A percentile compares a stretch with the other conserved stretches of the same genome.
Conservation (phyloP, 2,797 vertebrate genomes). For the Malurus leucopterus region DNA sequence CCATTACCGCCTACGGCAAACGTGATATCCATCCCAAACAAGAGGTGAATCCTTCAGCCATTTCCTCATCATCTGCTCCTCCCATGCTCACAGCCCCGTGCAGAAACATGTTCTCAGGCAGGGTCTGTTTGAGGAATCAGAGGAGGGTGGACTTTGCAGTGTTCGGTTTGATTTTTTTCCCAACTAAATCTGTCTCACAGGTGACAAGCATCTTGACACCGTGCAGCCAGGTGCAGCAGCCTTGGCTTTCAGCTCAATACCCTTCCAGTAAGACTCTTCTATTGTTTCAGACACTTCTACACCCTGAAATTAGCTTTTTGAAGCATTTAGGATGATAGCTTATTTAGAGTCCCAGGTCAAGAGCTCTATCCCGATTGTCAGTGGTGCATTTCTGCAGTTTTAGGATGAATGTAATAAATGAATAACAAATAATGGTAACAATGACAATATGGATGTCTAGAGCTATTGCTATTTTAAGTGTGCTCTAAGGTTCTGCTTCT, state of each 20-base stretch:
- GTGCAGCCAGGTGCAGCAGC: background rate
- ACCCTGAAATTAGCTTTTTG: background rate
- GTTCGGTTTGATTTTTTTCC: background rate
- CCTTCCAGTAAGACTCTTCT: background rate
- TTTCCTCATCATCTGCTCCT: background rate
- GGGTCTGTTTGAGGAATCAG: background rate
- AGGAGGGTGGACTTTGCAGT: background rate
- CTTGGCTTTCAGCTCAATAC: background rate
- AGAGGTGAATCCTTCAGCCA: background rate
- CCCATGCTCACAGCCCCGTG: background rate
- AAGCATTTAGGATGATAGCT: background rate
- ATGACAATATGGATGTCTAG: fast-evolving
- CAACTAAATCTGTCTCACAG: background rate
- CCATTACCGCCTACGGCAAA: slow-evolving; percentile 30
- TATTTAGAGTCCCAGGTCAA: background rate
- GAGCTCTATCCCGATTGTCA: background rate
- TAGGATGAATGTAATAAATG: background rate
- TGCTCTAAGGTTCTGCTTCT: background rate
- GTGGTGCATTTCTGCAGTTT: background rate
- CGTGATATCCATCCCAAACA: slow-evolving; percentile 57
- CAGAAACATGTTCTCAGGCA: background rate
- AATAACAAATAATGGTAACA: background rate
- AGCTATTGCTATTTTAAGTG: background rate
- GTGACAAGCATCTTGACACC: background rate
- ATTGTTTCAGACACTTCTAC: background rate